phyloP scores from a whole-genome alignment of 2,797 vertebrate species.

The Scyliorhinus canicula region DNA sequence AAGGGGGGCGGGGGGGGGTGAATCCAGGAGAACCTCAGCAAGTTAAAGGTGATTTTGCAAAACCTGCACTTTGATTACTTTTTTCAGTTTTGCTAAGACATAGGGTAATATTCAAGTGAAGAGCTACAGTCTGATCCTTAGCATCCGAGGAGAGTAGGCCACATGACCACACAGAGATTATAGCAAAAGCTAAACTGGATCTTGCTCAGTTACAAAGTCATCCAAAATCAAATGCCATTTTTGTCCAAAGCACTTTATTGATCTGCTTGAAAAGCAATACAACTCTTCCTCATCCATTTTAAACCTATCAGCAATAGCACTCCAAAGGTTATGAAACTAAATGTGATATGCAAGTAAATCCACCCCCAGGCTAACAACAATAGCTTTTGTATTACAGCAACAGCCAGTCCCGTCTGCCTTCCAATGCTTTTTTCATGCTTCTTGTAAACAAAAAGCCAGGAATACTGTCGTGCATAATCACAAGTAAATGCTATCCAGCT shows the following conservation, averaged over 20 bases:
- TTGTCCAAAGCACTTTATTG: background rate
- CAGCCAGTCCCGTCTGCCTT: background rate
- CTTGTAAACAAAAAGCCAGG: background rate
- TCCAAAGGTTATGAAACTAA: background rate
- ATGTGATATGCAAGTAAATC: background rate
- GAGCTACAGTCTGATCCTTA: background rate
- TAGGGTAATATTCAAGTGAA: background rate
- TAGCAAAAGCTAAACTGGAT: background rate
- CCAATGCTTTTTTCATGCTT: background rate
- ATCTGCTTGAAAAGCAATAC: background rate
- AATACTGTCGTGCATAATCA: background rate
- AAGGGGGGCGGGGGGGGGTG: too few relatives aligned
- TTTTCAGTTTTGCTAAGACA: background rate
- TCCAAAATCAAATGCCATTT: background rate
- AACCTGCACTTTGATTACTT: background rate
- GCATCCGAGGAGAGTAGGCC: background rate
- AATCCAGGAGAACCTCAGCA: background rate
- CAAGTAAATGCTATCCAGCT: background rate
- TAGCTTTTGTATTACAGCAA: background rate
- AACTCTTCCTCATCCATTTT: background rate
- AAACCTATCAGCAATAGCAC: background rate
- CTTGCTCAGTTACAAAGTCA: background rate
- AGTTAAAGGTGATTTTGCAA: background rate
- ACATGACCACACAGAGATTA: background rate
- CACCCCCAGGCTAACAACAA: background rate